Conservation (phyloP, 2,113 vertebrate species). For the Rattus norvegicus region DNA sequence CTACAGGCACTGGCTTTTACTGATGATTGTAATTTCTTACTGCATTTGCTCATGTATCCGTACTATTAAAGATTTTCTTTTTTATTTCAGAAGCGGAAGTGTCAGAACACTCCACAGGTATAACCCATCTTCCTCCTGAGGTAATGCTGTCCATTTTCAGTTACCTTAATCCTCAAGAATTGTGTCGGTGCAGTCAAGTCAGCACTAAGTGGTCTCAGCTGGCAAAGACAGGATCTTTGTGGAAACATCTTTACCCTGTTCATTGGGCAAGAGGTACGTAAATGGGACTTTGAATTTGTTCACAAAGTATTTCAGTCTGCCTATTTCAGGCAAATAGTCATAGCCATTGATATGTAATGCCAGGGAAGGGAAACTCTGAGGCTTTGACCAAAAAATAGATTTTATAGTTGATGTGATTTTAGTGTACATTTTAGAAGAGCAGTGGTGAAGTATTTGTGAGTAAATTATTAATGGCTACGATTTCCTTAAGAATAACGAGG, state of each 20-base stretch:
- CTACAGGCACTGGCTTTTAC: conserved; percentile 63
- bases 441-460: neutral
- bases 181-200: conserved; percentile 96
- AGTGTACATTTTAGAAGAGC: neutral
- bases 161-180: conserved; percentile 93
- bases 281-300: neutral
- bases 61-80: conserved; percentile 54
- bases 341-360: neutral
- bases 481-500: conserved; percentile 45
- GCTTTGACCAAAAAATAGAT: neutral
- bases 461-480: neutral
- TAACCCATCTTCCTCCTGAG: conserved; percentile 94
- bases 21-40: conserved; percentile 48
- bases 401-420: conserved; percentile 18
- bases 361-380: neutral
- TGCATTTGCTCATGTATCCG: neutral
- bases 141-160: conserved; percentile 95
- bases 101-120: conserved; percentile 85
- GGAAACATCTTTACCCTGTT: conserved; percentile 97
- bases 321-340: neutral
- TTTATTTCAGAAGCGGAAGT: conserved; percentile 86
- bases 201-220: conserved; percentile 93
- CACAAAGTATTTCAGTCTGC: neutral
- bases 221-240: conserved; percentile 94
- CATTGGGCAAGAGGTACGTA: conserved; percentile 95